Percentiles rank a stretch among this genome's conserved stretches.
phyloP scores from a whole-genome alignment of 2,113 vertebrate genomes.

The Urocolius indicus region DNA sequence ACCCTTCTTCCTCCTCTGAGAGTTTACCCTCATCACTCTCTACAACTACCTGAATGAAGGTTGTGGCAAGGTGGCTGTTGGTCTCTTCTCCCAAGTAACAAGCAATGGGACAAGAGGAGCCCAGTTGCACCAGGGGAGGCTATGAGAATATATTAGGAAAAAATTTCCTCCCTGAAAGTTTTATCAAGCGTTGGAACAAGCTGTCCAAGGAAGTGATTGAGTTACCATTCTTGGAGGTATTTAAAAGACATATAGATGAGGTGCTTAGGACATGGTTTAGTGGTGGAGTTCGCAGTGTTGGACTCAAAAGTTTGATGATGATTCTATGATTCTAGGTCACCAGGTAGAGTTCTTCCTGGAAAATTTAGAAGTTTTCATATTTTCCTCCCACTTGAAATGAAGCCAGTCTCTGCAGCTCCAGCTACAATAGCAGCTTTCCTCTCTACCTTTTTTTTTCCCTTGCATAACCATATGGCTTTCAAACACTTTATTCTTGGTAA shows the following conservation, averaged over 20 bases:
- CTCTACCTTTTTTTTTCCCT: neutral
- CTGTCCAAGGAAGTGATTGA: neutral
- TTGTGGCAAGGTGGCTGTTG: fast-evolving
- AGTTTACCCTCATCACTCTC: neutral
- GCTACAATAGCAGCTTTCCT: neutral
- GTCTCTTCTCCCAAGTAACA: neutral
- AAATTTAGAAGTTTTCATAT: neutral
- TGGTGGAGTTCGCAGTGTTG: neutral
- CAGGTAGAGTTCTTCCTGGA: neutral
- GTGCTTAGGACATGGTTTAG: neutral
- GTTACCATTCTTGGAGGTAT: neutral
- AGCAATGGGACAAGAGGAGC: neutral
- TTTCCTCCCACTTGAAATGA: neutral
- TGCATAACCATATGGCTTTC: neutral
- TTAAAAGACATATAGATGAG: neutral
- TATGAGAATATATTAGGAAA: neutral
- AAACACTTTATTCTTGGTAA: neutral
- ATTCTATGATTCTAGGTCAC: neutral
- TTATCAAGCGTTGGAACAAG: neutral
- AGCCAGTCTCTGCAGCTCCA: neutral
- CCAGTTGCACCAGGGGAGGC: neutral
- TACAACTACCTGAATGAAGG: neutral
- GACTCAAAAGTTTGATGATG: neutral
- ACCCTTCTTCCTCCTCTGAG: neutral
- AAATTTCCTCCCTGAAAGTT: neutral